phyloP scores from a whole-genome alignment of 2,888 invertebrate species.

The Dynastes tityus region DNA sequence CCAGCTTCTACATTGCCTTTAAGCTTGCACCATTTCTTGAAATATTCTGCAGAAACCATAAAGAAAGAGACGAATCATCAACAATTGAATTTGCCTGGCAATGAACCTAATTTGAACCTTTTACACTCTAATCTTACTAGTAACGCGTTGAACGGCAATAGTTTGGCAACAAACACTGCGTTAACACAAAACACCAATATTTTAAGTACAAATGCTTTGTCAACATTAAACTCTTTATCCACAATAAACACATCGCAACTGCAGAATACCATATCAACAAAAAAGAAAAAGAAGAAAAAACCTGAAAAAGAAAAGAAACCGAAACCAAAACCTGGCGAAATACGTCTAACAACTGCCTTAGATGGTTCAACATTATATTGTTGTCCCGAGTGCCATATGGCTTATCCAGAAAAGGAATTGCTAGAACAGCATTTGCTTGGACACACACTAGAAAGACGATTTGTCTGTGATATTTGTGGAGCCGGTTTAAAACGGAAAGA shows the following conservation, averaged over 20 bases:
- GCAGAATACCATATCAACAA: conserved; percentile 70
- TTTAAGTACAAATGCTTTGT: conserved; percentile 71
- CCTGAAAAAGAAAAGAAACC: conserved; percentile 85
- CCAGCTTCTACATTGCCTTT: conserved; percentile 83
- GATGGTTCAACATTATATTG: conserved; percentile 90
- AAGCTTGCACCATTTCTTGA: conserved; percentile 87
- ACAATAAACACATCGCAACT: conserved; percentile 69
- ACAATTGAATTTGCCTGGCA: conserved; percentile 59
- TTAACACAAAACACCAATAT: conserved; percentile 59
- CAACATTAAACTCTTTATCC: conserved; percentile 70
- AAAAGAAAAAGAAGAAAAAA: conserved; percentile 89
- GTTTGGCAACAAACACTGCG: conserved; percentile 64
- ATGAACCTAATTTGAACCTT: conserved; percentile 64
- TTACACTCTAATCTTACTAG: conserved; percentile 61
- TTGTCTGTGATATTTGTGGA: conserved; percentile 92
- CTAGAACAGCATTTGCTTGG: conserved; percentile 90
- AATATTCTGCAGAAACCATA: conserved; percentile 84
- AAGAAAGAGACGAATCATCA: conserved; percentile 80
- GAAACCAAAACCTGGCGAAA: conserved; percentile 89
- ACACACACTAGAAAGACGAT: conserved; percentile 87
- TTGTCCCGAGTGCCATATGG: conserved; percentile 93
- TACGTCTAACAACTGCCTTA: conserved; percentile 83
- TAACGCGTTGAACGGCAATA: conserved; percentile 62
- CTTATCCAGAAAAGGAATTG: conserved; percentile 87
- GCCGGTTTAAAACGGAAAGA: conserved; percentile 91